Conservation (phyloP, 2,888 invertebrate species). For the Caenorhabditis sp. region DNA sequence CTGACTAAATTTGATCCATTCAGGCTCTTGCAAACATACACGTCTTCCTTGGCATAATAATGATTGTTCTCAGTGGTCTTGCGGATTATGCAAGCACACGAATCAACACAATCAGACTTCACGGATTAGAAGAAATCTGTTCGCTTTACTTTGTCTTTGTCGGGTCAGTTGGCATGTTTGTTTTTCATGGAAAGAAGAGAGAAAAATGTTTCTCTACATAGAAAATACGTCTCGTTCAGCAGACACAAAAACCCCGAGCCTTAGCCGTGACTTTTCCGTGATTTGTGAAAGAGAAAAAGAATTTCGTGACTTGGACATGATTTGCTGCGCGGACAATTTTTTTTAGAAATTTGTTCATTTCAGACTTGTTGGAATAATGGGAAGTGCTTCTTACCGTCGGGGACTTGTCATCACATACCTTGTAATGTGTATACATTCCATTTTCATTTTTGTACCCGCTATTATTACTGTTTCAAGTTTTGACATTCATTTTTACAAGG, state of each 20-base stretch:
- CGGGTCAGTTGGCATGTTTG: constrained; percentile 69
- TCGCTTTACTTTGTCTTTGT: constrained; percentile 78
- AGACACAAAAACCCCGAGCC: constrained; percentile 7
- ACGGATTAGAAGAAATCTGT: constrained; percentile 77
- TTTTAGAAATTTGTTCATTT: constrained; percentile 34
- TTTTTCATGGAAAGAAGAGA: background rate
- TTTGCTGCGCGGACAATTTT: background rate
- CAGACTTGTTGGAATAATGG: constrained; percentile 78
- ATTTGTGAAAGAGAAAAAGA: constrained; percentile 32
- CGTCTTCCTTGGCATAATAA: constrained; percentile 74
- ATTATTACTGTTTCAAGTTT: constrained; percentile 78
- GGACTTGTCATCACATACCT: constrained; percentile 78
- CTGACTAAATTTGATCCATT: constrained; percentile 25
- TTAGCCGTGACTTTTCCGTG: constrained; percentile 37
- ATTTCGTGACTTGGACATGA: too few species aligned
- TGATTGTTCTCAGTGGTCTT: constrained; percentile 75
- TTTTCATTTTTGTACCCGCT: constrained; percentile 78
- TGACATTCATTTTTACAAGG: constrained; percentile 81
- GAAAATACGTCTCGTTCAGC: background rate
- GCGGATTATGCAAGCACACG: constrained; percentile 78
- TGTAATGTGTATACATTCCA: constrained; percentile 79
- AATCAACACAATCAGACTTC: constrained; percentile 75
- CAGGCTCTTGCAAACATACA: constrained; percentile 78
- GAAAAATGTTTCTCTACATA: background rate
- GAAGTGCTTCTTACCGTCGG: constrained; percentile 77